Evolutionary conservation across 2,797 vertebrate species (phyloP).

Genomic region (Orientallactaga sibirica): DNA sequence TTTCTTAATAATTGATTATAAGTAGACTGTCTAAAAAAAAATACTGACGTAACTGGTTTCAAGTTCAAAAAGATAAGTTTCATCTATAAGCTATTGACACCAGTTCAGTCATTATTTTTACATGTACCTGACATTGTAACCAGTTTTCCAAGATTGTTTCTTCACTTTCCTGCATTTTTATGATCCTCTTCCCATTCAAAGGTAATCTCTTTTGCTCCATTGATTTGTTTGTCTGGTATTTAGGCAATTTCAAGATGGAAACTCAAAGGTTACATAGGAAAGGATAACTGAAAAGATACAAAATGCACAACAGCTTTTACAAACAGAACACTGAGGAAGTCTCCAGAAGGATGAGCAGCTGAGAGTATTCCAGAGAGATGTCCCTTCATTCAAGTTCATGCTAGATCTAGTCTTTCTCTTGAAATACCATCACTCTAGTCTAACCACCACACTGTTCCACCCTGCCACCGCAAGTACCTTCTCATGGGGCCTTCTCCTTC

Average conservation of each 20-base stretch:
- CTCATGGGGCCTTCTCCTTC: background rate
- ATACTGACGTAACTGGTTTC: background rate
- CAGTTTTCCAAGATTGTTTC: background rate
- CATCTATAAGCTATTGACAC: background rate
- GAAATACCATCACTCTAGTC: no score
- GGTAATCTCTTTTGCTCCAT: background rate
- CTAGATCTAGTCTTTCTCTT: background rate
- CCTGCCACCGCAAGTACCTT: background rate
- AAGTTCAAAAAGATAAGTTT: background rate
- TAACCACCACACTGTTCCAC: background rate
- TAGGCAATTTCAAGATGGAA: background rate
- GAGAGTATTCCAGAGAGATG: background rate
- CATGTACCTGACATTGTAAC: background rate
- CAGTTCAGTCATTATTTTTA: background rate
- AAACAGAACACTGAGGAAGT: background rate
- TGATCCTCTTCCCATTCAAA: background rate
- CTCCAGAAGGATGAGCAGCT: background rate
- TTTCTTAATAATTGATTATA: background rate
- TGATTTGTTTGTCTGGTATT: background rate
- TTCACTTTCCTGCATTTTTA: background rate
- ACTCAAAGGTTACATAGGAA: background rate
- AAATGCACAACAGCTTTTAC: background rate
- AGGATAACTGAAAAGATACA: background rate
- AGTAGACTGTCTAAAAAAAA: background rate
- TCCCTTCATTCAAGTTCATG: background rate